Evolutionary conservation across 2,797 vertebrate species (phyloP).

Genomic region (Gorsachius magnificus): DNA sequence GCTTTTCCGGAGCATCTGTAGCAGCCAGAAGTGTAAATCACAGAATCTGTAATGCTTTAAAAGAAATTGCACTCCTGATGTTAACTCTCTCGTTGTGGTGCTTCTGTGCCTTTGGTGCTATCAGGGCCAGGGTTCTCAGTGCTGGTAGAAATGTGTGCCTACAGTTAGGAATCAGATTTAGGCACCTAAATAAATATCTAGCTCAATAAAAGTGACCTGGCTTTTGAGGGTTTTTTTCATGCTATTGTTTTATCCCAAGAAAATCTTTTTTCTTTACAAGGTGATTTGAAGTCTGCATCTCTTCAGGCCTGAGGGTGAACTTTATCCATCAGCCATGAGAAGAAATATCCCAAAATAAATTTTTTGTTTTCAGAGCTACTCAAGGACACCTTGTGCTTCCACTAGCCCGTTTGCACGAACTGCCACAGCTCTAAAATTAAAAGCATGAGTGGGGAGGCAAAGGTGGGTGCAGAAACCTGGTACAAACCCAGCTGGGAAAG

Average conservation of each 20-base stretch:
- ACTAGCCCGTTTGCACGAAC: not conserved
- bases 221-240: not conserved
- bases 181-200: not conserved
- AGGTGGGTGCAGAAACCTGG: not conserved
- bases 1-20: not conserved
- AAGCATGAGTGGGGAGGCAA: not conserved
- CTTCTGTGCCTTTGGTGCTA: not conserved
- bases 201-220: not conserved
- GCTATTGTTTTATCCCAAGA: not conserved
- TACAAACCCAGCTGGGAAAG: not conserved
- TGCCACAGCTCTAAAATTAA: not conserved
- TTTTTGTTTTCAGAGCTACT: not conserved
- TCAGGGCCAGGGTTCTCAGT: not conserved
- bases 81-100: not conserved
- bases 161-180: not conserved
- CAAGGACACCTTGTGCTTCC: not conserved
- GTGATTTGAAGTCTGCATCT: not conserved
- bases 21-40: slow-evolving; percentile 1
- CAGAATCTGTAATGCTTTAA: not conserved
- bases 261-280: not conserved
- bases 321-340: not conserved
- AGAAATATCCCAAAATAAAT: not conserved
- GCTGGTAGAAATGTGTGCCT: not conserved
- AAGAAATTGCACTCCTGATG: not conserved
- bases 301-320: not conserved